Evolutionary conservation across 2,797 vertebrate genomes (phyloP), one percentile per base, ranked within the genome.

Genomic region (Acrocephalus scirpaceus): DNA sequence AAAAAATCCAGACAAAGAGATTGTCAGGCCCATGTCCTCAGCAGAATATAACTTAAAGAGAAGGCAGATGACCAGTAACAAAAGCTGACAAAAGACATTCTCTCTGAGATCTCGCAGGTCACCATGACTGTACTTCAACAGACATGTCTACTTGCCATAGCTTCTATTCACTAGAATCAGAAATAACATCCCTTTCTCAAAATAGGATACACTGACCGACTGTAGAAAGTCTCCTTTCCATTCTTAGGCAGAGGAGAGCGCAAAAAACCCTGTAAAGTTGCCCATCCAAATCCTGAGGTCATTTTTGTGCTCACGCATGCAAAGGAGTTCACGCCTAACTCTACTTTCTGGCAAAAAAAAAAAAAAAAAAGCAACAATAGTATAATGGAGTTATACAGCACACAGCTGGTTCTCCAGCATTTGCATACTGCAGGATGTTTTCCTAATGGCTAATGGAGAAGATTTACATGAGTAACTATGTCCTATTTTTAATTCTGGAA

Each of bases 401-500:
- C 29, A 86, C 40, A 75, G 56, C 40, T 67, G 50, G 17, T 44
- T 91, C 74, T 80, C 29, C 77, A 89, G 72, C 3, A 79, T 53
- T 84, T 81, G 53, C 71, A 80, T 57, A 71, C 47, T 58, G 72
- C 30, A 74, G 56, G 34, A 93, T 74, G 57, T 71, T 87, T 93
- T 94, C 73, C 4, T 29, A 85, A 75, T 9, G 23, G 50, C n/a
- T 86, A 69, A 54, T 30, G 45, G 62, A 86, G 23, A 76, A 91
- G 27, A 62, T 77, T 38, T 84, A 64, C 6, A 10, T 75, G 29
- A 58, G 40, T 66, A 91, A 15, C 64, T 53, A 32, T 47, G 64
- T 57, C 53, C 86, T 94, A 86, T 91, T 95, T 96, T 94, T 95
- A 95, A 64, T 93, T 80, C 71, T 92, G 65, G 71, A 91, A 86